Evolutionary conservation across 2,888 invertebrate genomes (phyloP).

Genomic region (Tetheella fluctuosa): DNA sequence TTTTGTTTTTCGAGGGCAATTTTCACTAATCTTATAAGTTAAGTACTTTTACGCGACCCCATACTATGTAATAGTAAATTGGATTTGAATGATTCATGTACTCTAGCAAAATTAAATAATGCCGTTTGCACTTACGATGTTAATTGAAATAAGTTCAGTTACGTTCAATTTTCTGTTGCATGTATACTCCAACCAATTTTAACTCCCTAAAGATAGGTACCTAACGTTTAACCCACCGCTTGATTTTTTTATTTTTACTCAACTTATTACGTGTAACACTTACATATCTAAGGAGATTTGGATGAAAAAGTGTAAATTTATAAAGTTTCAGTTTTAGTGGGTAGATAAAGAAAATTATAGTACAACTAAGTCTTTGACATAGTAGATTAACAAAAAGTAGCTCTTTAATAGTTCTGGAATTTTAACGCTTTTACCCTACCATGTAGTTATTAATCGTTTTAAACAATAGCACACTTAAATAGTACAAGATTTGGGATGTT

Average conservation of each 20-base stretch:
- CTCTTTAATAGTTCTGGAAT: background rate
- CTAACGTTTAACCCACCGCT: background rate
- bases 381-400: background rate
- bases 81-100: conserved; percentile 1
- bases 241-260: background rate
- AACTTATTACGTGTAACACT: background rate
- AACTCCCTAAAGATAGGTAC: no score
- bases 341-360: background rate
- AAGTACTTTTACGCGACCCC: background rate
- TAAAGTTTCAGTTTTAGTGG: background rate
- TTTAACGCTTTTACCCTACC: background rate
- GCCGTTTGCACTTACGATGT: background rate
- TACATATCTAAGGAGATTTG: background rate
- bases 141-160: no score
- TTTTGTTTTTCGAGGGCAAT: background rate
- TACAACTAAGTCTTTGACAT: background rate
- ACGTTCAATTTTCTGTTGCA: no score
- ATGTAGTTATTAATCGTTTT: background rate
- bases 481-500: no score
- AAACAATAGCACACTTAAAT: no score
- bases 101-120: background rate
- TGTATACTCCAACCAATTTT: no score
- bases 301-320: background rate
- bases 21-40: background rate
- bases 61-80: background rate